Evolutionary conservation across 2,113 vertebrate genomes (phyloP).

Genomic region (Polyodon spathula): DNA sequence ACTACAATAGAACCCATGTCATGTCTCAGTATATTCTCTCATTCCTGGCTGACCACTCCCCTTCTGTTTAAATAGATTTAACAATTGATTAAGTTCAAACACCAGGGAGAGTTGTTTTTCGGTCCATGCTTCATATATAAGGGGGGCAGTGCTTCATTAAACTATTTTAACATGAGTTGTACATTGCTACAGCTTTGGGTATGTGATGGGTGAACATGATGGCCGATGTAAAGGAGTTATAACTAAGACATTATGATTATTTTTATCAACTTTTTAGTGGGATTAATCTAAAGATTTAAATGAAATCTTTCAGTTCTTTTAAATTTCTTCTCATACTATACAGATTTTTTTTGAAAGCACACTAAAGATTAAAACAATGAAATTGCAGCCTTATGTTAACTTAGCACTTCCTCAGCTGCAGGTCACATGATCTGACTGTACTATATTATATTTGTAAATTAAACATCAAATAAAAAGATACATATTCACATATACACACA

Average conservation of each 20-base stretch:
- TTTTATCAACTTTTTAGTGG: too few species aligned
- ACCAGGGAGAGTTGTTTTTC: slow-evolving; percentile 19
- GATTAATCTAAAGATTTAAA: too few species aligned
- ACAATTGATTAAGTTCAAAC: slow-evolving; percentile 6
- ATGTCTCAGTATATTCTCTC: slow-evolving; percentile 39
- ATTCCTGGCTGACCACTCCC: slow-evolving; percentile 40
- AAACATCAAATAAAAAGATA: slow-evolving; percentile 49
- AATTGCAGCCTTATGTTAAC: too few species aligned
- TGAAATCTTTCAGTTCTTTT: slow-evolving; percentile 17
- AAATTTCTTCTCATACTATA: slow-evolving; percentile 21
- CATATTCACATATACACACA: slow-evolving; percentile 52
- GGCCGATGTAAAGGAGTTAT: not conserved
- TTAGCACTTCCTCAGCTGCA: too few species aligned
- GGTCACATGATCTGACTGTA: too few species aligned
- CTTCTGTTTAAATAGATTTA: slow-evolving; percentile 20
- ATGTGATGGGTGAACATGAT: not conserved
- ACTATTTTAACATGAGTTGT: not conserved
- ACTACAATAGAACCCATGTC: slow-evolving; percentile 41
- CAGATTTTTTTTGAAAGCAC: too few species aligned
- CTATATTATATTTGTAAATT: too few species aligned
- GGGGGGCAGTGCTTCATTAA: slow-evolving; percentile 51
- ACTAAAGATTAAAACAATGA: slow-evolving; percentile 48
- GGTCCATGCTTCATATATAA: slow-evolving; percentile 42
- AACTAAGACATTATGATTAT: not conserved
- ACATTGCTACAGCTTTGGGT: too few species aligned